phyloP scores from a whole-genome alignment of 2,888 invertebrate species.

The Caenorhabditis afra region DNA sequence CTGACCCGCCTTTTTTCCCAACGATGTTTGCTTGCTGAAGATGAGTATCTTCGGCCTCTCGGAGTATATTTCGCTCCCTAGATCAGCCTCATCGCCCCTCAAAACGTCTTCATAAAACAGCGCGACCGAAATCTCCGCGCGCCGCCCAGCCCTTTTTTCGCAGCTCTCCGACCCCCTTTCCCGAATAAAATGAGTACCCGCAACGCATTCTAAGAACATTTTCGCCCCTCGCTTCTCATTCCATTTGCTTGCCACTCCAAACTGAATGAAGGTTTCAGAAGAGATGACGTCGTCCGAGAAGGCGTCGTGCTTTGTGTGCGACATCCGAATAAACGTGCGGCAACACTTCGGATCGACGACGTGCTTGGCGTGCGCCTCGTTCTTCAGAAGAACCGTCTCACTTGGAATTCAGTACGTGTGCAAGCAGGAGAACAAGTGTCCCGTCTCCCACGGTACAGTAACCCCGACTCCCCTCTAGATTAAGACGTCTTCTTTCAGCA shows the following conservation, averaged over 20 bases:
- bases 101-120: too few species aligned
- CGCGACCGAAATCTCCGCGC: too few species aligned
- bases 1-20: too few species aligned
- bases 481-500: not conserved
- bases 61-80: too few species aligned
- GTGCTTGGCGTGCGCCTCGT: conserved; percentile 40
- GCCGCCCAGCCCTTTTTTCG: not conserved
- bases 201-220: too few species aligned
- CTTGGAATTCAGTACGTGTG: conserved; percentile 40
- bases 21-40: too few species aligned
- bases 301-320: conserved; percentile 20
- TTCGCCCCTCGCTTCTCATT: too few species aligned
- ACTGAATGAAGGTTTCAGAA: not conserved
- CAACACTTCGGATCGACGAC: conserved; percentile 38
- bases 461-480: not conserved
- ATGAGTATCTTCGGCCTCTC: too few species aligned
- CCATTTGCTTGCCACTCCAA: too few species aligned
- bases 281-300: not conserved
- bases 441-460: conserved; percentile 13
- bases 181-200: too few species aligned
- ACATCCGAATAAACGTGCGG: conserved; percentile 36
- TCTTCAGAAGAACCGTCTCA: conserved; percentile 43
- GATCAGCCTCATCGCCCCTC: too few species aligned
- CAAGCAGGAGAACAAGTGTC: conserved; percentile 30
- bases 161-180: not conserved